These are phyloP conservation scores for Platichthys flesus DNA, from an alignment of 2,113 vertebrate genomes.

Conservation along the genomic window DNA sequence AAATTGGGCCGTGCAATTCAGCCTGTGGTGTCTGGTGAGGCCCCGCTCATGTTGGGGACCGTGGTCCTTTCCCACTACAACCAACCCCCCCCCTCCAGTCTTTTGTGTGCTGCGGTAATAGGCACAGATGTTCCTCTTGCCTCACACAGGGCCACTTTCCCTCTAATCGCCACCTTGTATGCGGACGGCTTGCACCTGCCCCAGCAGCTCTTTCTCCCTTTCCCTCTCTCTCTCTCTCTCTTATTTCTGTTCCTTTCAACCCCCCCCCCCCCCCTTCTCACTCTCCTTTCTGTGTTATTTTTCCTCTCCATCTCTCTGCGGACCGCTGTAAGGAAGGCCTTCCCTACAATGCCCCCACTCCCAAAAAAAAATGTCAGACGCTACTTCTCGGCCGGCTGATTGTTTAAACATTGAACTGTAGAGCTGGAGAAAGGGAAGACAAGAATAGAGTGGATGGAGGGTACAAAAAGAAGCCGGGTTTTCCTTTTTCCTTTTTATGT, in stretches of 20 bases:
- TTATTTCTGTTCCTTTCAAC: slow-evolving; percentile 11
- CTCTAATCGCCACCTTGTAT: slow-evolving; percentile 85
- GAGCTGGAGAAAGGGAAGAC: slow-evolving; percentile 25
- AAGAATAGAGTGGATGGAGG: slow-evolving; percentile 46
- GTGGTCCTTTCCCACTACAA: slow-evolving; percentile 45
- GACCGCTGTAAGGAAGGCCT: slow-evolving; percentile 36
- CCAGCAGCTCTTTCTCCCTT: slow-evolving; percentile 64
- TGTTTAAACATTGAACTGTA: slow-evolving; percentile 70
- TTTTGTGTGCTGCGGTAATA: slow-evolving; percentile 83
- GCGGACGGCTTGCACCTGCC: slow-evolving; percentile 82
- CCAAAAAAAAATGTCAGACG: slow-evolving; percentile 47
- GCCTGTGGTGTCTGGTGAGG: slow-evolving; percentile 80
- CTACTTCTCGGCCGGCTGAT: slow-evolving; percentile 56
- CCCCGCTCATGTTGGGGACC: slow-evolving; percentile 76
- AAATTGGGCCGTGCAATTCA: slow-evolving; percentile 84
- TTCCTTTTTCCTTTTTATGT: slow-evolving; percentile 27
- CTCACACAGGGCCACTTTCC: slow-evolving; percentile 81
- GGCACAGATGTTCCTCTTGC: slow-evolving; percentile 85
- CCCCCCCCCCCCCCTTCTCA: not conserved
- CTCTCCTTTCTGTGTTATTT: slow-evolving; percentile 33
- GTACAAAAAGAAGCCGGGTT: slow-evolving; percentile 32
- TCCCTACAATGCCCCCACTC: slow-evolving; percentile 33
- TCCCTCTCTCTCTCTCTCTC: slow-evolving; percentile 22
- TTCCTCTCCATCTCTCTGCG: slow-evolving; percentile 31
- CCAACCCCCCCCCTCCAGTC: slow-evolving; percentile 38